Percentiles rank a stretch among this genome's conserved stretches.
Conservation (phyloP, 2,113 vertebrate genomes). For the Telmatochromis brachygnathus region DNA sequence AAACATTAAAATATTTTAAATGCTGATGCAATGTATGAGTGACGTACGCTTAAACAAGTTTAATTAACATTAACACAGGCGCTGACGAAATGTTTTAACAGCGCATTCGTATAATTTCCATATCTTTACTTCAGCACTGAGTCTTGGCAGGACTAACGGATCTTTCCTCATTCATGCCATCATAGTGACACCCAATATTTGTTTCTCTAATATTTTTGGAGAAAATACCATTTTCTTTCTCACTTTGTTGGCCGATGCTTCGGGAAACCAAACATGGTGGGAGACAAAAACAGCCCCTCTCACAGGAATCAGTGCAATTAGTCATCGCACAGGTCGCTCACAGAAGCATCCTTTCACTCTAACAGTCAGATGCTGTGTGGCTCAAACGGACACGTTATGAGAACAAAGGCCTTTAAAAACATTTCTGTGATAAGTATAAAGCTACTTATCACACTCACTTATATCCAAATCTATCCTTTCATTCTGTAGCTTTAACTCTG, state of each 20-base stretch:
- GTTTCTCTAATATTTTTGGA: neutral
- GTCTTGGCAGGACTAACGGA: neutral
- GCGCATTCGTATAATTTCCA: neutral
- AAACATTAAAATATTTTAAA: neutral
- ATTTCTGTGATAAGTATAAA: neutral
- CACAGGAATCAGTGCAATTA: neutral
- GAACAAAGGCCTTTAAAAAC: neutral
- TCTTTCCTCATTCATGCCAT: neutral
- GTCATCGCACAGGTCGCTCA: neutral
- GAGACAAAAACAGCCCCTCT: neutral
- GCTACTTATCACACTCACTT: neutral
- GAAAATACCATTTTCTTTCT: neutral
- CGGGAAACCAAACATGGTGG: neutral
- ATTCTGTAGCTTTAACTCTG: neutral
- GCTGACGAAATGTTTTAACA: neutral
- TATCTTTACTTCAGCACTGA: neutral
- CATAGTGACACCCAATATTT: neutral
- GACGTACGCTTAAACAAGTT: neutral
- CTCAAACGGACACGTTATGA: neutral
- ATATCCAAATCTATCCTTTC: neutral
- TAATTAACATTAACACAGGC: neutral
- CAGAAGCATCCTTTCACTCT: neutral
- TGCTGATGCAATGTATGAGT: neutral
- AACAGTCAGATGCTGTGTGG: neutral
- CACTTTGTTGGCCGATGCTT: neutral